Percentiles rank a stretch among this genome's conserved stretches.
Conservation (phyloP, 2,113 vertebrate species). For the Hucho hucho region DNA sequence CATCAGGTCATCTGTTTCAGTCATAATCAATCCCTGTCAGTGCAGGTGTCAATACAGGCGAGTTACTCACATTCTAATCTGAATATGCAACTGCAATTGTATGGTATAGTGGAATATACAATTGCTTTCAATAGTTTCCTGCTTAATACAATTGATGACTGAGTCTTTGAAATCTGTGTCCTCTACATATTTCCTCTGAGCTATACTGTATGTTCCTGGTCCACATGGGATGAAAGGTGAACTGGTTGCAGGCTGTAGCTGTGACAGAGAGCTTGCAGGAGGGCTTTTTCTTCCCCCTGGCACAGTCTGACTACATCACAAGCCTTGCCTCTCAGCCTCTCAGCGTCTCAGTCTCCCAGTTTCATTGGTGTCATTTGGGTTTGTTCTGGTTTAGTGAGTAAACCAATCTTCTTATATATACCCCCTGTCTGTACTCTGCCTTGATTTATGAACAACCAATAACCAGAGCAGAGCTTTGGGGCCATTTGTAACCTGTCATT, state of each 20-base stretch:
- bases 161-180: slow-evolving; percentile 24
- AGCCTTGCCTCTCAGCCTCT: slow-evolving; percentile 42
- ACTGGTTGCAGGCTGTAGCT: slow-evolving; percentile 29
- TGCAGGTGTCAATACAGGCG: too few relatives aligned
- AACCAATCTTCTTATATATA: slow-evolving; percentile 69
- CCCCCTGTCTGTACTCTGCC: slow-evolving; percentile 62
- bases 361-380: slow-evolving; percentile 67
- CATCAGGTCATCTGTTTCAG: too few relatives aligned
- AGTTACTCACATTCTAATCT: too few relatives aligned
- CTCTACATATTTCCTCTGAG: slow-evolving; percentile 15
- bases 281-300: not conserved
- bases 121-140: slow-evolving; percentile 3
- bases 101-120: slow-evolving; percentile 11
- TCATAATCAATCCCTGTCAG: not conserved
- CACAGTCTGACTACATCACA: slow-evolving; percentile 35
- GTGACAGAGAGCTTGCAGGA: slow-evolving; percentile 58
- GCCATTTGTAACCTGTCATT: slow-evolving; percentile 72
- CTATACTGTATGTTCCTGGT: slow-evolving; percentile 10
- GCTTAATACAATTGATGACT: slow-evolving; percentile 11
- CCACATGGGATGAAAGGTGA: slow-evolving; percentile 50
- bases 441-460: slow-evolving; percentile 68
- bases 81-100: not conserved
- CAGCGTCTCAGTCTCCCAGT: slow-evolving; percentile 51
- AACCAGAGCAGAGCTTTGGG: slow-evolving; percentile 55
- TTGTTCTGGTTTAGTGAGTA: slow-evolving; percentile 71